These are phyloP conservation scores for Leptobrachium leishanense DNA, from an alignment of 2,113 vertebrate genomes.

Conservation along the genomic window DNA sequence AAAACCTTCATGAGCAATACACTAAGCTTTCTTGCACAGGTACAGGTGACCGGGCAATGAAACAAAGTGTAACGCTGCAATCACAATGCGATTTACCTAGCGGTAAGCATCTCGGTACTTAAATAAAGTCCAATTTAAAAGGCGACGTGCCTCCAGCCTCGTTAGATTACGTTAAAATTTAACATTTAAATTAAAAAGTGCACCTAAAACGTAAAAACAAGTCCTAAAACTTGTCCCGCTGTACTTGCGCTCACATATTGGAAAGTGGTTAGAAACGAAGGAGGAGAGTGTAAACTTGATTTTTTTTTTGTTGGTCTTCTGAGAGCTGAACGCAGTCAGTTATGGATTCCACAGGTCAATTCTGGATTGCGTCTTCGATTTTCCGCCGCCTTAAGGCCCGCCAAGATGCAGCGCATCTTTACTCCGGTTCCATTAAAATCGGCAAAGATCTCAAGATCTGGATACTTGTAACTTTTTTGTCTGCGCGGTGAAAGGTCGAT, in stretches of 20 bases:
- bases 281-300: not conserved
- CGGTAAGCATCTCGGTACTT: not conserved
- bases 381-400: too few species aligned
- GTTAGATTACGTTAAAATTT: not conserved
- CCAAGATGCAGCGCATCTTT: too few species aligned
- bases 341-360: not conserved
- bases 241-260: constrained; percentile 1
- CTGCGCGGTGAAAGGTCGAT: not conserved
- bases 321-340: not conserved
- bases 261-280: not conserved
- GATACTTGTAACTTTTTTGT: not conserved
- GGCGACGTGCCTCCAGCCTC: not conserved
- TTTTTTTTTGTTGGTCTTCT: too few species aligned
- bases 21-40: not conserved
- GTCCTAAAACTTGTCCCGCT: not conserved
- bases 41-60: not conserved
- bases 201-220: constrained; percentile 26
- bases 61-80: constrained; percentile 2
- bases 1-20: constrained; percentile 24
- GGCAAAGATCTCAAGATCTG: too few species aligned
- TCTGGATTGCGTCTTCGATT: not conserved
- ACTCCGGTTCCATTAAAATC: too few species aligned
- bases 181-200: constrained; percentile 43
- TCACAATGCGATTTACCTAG: not conserved
- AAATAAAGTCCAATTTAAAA: not conserved